Conservation (phyloP, 2,797 vertebrate species). For the Sebastiscus albofasciatus region DNA sequence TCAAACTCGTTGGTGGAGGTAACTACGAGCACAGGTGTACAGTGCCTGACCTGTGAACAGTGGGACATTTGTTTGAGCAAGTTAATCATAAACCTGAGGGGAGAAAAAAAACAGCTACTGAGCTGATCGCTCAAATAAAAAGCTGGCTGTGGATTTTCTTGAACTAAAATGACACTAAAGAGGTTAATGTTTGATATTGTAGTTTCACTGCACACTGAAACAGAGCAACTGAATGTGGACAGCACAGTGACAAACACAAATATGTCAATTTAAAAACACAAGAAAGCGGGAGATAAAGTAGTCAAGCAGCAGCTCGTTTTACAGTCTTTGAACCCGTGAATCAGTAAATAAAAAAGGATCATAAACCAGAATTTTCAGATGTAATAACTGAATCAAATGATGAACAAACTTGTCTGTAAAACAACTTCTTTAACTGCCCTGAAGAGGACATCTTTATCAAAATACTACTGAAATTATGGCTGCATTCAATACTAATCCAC, state of each 20-base stretch:
- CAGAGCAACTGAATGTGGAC: background rate
- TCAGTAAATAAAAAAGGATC: background rate
- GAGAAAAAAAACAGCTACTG: background rate
- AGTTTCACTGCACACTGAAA: background rate
- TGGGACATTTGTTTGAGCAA: slow-evolving; percentile 37
- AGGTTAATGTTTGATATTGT: background rate
- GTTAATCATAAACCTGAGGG: slow-evolving; percentile 70
- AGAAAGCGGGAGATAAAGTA: background rate
- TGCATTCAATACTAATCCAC: background rate
- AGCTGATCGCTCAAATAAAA: slow-evolving; percentile 27
- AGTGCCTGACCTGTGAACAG: slow-evolving; percentile 47
- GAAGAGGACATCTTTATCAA: background rate
- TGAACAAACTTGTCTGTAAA: background rate
- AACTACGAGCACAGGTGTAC: background rate
- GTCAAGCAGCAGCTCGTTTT: background rate
- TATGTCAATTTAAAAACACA: background rate
- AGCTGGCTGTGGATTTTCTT: background rate
- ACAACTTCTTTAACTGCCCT: background rate
- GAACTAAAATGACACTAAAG: background rate
- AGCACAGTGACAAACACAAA: background rate
- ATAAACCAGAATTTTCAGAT: background rate
- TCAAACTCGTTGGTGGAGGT: background rate
- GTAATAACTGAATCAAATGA: background rate
- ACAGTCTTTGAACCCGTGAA: background rate
- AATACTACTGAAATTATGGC: background rate